Base-by-base conservation (phyloP, 30 jellyfish, hydroid and myxozoan genomes). In the Haliclystus octoradiatus region DNA sequence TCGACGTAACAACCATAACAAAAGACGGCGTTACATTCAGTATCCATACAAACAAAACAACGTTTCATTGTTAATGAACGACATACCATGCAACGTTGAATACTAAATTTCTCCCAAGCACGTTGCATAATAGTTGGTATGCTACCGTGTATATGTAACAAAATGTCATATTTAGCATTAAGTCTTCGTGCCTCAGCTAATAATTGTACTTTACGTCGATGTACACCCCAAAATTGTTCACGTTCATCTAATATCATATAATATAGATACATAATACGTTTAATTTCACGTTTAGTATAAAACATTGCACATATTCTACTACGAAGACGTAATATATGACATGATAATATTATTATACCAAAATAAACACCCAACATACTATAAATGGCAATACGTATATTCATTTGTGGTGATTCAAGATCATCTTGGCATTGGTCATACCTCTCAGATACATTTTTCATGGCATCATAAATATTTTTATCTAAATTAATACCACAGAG, bases 71-170 rank as follows among this genome's bases (percentile, higher is more conserved):
- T 62, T 62, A 74, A 66, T 5, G 94, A 67, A 62, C 75, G 35
- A 74, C 97, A 88, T 1, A 88, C 71, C 97, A 88, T 88, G 88
- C 97, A 88, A 15, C 93, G 83, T 26, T 86, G 81, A 34, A 88
- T 65, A 31, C 73, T 31, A 19, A 70, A 52, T 68, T 76, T 80
- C 34, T 64, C 71, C 19, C 91, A 31, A 13, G 50, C 46, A 15
- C 22, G 29, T 60, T 73, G 88, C 52, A 71, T 62, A 2, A 27
- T 47, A 7, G 24, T 31, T 34, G 97, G 97, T 66, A 88, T 29
- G 0, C 67, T 75, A 26, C 77, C 77, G 65, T 51, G 79, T 14
- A 88, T 47, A 52, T 79, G 68, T 24, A 79, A 75, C 28, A 79
- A 69, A 30, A 88, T 50, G 19, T 90, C 85, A 26, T 72, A 71